These are phyloP conservation scores for Apis florea DNA, from an alignment of 1,140 invertebrate species.

Conservation along the genomic window DNA sequence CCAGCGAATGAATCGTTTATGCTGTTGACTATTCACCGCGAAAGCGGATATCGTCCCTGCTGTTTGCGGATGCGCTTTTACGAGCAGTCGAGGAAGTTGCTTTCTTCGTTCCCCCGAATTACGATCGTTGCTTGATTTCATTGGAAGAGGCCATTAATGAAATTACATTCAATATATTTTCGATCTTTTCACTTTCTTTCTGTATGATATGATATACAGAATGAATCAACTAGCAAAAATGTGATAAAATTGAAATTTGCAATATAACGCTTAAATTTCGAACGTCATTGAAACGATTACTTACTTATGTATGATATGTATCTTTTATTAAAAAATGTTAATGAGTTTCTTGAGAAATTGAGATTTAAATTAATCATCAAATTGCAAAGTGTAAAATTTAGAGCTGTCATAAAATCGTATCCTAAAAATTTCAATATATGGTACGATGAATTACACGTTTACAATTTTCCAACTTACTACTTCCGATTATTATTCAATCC, in stretches of 20 bases:
- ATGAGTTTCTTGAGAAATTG: background rate
- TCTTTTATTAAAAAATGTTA: too few species aligned
- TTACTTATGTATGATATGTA: too few species aligned
- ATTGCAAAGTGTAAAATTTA: background rate
- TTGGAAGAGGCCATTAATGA: background rate
- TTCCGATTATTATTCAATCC: background rate
- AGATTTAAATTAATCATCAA: background rate
- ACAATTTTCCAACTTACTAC: background rate
- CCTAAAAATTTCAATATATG: background rate
- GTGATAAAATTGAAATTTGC: background rate
- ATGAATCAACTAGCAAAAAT: background rate
- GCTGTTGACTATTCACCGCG: slow-evolving; percentile 30
- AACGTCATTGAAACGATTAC: background rate
- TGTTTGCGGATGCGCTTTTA: slow-evolving; percentile 31
- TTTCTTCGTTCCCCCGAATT: slow-evolving; percentile 25
- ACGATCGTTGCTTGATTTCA: slow-evolving; percentile 47
- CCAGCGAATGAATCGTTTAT: slow-evolving; percentile 48
- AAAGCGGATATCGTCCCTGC: slow-evolving; percentile 20
- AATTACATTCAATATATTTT: slow-evolving; percentile 40
- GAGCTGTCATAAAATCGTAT: background rate
- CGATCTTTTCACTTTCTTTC: background rate
- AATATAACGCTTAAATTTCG: background rate
- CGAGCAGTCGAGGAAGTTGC: slow-evolving; percentile 6
- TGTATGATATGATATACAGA: too few species aligned
- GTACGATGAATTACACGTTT: background rate